Evolutionary conservation across 2,888 invertebrate genomes (phyloP).

Genomic region (Drosophila tripunctata): DNA sequence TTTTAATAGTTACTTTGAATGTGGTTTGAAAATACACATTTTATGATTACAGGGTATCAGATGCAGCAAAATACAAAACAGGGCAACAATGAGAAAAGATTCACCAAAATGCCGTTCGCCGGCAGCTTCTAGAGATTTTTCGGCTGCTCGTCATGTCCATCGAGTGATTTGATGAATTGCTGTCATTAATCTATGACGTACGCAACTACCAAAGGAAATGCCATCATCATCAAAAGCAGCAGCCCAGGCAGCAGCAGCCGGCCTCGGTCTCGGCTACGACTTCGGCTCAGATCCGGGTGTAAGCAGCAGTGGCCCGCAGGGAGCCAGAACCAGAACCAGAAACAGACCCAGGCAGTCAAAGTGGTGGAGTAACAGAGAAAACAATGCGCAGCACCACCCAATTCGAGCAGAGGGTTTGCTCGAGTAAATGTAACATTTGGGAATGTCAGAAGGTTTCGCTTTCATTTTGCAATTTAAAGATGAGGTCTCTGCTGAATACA

Average conservation of each 20-base stretch:
- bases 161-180: constrained; percentile 84
- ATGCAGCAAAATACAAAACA: constrained; percentile 32
- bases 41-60: not conserved
- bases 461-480: constrained; percentile 64
- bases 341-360: constrained; percentile 3
- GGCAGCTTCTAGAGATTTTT: constrained; percentile 73
- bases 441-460: constrained; percentile 66
- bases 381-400: constrained; percentile 49
- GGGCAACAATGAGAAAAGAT: constrained; percentile 40
- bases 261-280: constrained; percentile 8
- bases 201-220: constrained; percentile 84
- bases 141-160: constrained; percentile 84
- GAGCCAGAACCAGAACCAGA: constrained; percentile 30
- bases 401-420: constrained; percentile 26
- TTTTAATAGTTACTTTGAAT: not conserved
- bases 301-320: constrained; percentile 48
- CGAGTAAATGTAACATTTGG: constrained; percentile 65
- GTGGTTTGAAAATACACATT: not conserved
- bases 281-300: constrained; percentile 22
- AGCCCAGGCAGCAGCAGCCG: constrained; percentile 70
- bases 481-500: constrained; percentile 2
- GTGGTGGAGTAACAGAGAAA: constrained; percentile 33
- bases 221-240: constrained; percentile 81
- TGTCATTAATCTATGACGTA: constrained; percentile 85
- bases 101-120: constrained; percentile 62